These are phyloP conservation scores for Scolanthus callimorphus DNA, from an alignment of 92 coral and sea anemone species.

Conservation along the genomic window DNA sequence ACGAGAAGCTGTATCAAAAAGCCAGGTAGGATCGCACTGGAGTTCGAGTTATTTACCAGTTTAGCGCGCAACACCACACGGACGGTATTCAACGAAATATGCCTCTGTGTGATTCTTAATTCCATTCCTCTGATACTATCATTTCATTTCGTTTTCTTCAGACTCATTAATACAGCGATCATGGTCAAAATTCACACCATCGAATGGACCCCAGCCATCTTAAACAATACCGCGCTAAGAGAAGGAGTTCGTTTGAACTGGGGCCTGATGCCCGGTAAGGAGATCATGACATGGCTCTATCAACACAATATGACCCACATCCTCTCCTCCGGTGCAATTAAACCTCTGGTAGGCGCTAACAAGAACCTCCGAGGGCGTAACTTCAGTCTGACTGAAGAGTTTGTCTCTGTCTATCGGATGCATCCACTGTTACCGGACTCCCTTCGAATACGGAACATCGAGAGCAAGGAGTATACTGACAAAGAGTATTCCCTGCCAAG, in stretches of 20 bases:
- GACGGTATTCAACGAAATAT: no score
- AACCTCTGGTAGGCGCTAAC: slow-evolving; percentile 58
- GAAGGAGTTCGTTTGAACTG: slow-evolving; percentile 64
- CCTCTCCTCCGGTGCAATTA: slow-evolving; percentile 26
- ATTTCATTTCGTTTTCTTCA: no score
- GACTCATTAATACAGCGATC: slow-evolving; percentile 70
- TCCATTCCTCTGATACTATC: no score
- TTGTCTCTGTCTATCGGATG: slow-evolving; percentile 82
- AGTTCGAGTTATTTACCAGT: no score
- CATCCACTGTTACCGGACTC: slow-evolving; percentile 71
- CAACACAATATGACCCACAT: slow-evolving; percentile 39
- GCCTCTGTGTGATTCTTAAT: no score
- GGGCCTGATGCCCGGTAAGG: slow-evolving; percentile 70
- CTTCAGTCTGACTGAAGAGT: slow-evolving; percentile 78
- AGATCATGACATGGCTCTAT: slow-evolving; percentile 49
- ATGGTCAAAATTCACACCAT: slow-evolving; percentile 75
- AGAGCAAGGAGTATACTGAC: slow-evolving; percentile 10
- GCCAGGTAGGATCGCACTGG: no score
- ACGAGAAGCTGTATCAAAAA: slow-evolving; percentile 58
- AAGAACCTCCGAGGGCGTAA: slow-evolving; percentile 50
- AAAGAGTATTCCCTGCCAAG: slow-evolving; percentile 26
- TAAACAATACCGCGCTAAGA: slow-evolving; percentile 65
- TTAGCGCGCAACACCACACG: no score
- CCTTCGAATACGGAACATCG: slow-evolving; percentile 27
- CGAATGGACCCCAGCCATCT: slow-evolving; percentile 86